Evolutionary conservation across 2,113 vertebrate species (phyloP), one percentile per base, ranked within the genome.

Genomic region (Vombatus ursinus): DNA sequence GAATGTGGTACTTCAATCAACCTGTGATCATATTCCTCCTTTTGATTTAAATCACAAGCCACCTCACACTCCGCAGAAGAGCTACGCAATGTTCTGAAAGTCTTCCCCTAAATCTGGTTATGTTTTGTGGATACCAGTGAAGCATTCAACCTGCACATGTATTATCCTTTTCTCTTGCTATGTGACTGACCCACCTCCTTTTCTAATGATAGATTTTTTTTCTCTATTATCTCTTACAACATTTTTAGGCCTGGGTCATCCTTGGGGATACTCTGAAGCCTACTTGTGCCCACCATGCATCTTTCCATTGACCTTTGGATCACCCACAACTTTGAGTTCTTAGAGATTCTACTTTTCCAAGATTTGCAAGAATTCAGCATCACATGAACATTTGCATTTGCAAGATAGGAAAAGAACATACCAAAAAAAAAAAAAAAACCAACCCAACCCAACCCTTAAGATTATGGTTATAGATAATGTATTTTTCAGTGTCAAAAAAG

Each of bases 401-500:
- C 28, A 61, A 61, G 31, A 37, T 16, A 68, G 61, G 61, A 68
- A 68, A 68, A 68, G 4, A 37, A 37, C 3, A 14, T 16, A 68
- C 31, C 28, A 61, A 61, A 61, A 61, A 4, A 68, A 61, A 31
- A 37, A 68, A 1, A 3, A 24, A 6, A 53, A 54, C n/a, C n/a
- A n/a, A n/a, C n/a, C n/a, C n/a, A 54, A 26, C 12, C 31, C 61
- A 68, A 37, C 31, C 61, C 31, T 68, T 68, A 5, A 16, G 31
- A 68, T 68, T n/a, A 22, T 26, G 37, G 28, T 26, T 26, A 96
- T 93, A 95, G 95, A 68, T 14, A 95, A 49, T 50, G 26, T 91
- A 28, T 97, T 96, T 95, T 92, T 68, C 57, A 95, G 93, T 93
- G 50, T 93, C n/a, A 37, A 96, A 90, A 92, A 93, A 96, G 90